Conservation (phyloP, 1,140 invertebrate genomes). For the Cydia strobilella region DNA sequence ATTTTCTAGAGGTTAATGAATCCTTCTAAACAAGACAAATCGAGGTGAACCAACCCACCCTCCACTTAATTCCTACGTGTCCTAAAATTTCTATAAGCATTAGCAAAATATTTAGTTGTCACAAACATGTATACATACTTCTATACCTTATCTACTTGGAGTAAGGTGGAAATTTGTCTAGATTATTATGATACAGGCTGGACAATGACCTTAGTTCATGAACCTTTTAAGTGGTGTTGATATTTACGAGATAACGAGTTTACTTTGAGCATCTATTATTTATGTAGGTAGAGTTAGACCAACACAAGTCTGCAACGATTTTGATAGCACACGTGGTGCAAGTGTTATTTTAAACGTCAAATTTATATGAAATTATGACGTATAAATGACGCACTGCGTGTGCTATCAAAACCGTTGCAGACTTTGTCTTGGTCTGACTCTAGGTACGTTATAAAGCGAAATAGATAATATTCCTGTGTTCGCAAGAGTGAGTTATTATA, state of each 20-base stretch:
- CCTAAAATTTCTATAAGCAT: not conserved
- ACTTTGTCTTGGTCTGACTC: too few relatives aligned
- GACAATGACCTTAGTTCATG: not conserved
- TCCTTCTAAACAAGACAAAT: not conserved
- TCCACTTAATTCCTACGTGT: not conserved
- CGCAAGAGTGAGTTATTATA: too few relatives aligned
- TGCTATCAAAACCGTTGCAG: too few relatives aligned
- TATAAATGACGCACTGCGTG: too few relatives aligned
- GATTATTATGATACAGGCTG: not conserved
- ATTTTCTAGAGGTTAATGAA: not conserved
- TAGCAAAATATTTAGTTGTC: not conserved
- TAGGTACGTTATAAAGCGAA: too few relatives aligned
- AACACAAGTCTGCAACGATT: too few relatives aligned
- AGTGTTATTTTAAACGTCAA: too few relatives aligned
- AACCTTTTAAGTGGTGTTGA: conserved; percentile 10
- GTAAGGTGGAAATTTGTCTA: not conserved
- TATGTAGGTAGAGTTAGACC: too few relatives aligned
- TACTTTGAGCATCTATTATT: not conserved
- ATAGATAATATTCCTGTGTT: too few relatives aligned
- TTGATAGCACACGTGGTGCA: too few relatives aligned
- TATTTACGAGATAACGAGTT: not conserved
- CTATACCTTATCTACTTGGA: not conserved
- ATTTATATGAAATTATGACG: too few relatives aligned
- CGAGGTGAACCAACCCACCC: not conserved
- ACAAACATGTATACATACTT: not conserved